Base-by-base conservation (phyloP, 2,113 vertebrate species). In the Pyrgilauda ruficollis region DNA sequence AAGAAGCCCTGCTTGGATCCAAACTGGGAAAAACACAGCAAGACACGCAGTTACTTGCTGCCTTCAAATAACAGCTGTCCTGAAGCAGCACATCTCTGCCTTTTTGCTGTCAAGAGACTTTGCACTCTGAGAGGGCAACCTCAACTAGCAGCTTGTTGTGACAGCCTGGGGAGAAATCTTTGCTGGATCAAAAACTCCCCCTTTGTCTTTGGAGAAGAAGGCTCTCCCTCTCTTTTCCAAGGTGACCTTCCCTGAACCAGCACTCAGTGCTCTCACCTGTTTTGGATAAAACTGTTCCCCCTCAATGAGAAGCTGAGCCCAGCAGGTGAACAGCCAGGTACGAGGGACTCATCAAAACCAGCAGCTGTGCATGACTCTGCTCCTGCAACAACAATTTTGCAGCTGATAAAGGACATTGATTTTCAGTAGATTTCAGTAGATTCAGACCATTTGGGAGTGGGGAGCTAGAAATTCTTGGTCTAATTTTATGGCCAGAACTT, bases 391-490 rank as follows among this genome's bases (percentile, higher is more conserved):
- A 81, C 77, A 81, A 75, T 91, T 92, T 68, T 78, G 74, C n/a
- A 56, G 66, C 81, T 96, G 80, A 90, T 43, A 59, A 68, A n/a
- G 79, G 67, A 78, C 92, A 95, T 86, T 80, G 95, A 95, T 95
- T 96, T 96, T 82, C 93, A 91, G 87, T 43, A 35, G 69, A 91
- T 79, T 94, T 94, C 70, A 61, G n/a, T 85, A 75, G 49, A 43
- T 39, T 69, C 49, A 61, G 56, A 92, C 74, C 37, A 6, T 79
- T 37, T 46, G 28, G 50, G 81, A 91, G 89, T 26, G 37, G 55
- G 35, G 62, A 92, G 81, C 41, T 76, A 82, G 81, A 95, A 96
- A 95, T 84, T 76, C 91, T 91, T 16, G 1, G 27, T 66, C 84
- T 85, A 82, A 78, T 64, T 78, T 87, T 6, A 4, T 7, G 41